Evolutionary conservation across 2,888 invertebrate species (phyloP), one percentile per base, ranked within the genome.

Genomic region (Chrysolina haemoptera): DNA sequence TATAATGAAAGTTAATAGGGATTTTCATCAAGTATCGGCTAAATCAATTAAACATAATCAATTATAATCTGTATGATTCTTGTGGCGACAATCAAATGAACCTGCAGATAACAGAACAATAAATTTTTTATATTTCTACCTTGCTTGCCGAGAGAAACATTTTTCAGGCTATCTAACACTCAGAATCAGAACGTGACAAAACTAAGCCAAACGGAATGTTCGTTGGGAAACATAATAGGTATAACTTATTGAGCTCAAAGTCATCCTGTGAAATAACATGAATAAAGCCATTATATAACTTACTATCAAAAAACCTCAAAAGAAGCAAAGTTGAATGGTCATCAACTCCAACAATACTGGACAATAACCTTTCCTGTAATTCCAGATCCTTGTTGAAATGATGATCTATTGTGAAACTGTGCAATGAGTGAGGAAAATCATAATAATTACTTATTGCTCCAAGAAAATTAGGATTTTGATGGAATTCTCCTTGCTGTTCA

Each of bases 331-430:
- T 10, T 66, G 0, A 48, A 48, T 18, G 18, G 18, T 66, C 50
- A 11, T 20, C 35, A 27, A 16, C 20, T 14, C 41, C 16, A 46
- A 48, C 35, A 59, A 59, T 35, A n/a, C 27, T 71, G 71, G 67
- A 22, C 67, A 71, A 68, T 71, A 71, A 71, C 71, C 71, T 71
- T 68, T 71, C 62, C 67, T 63, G 35, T 59, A 59, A 59, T 16
- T 59, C 53, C 59, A 59, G 59, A 22, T 68, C 46, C 63, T 72
- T 46, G 53, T 72, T 68, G 35, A 71, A 71, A 71, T 71, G 63
- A 14, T 62, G 43, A 67, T 50, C 16, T 18, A 67, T 67, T 53
- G 40, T 27, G 53, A 6, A 55, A 67, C 53, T 53, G 12, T 8
- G 14, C 10, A 67, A 67, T 18, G 55, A 67, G n/a, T 27, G 27